Conservation (phyloP, 2,797 vertebrate genomes). For the Staurois parvus region DNA sequence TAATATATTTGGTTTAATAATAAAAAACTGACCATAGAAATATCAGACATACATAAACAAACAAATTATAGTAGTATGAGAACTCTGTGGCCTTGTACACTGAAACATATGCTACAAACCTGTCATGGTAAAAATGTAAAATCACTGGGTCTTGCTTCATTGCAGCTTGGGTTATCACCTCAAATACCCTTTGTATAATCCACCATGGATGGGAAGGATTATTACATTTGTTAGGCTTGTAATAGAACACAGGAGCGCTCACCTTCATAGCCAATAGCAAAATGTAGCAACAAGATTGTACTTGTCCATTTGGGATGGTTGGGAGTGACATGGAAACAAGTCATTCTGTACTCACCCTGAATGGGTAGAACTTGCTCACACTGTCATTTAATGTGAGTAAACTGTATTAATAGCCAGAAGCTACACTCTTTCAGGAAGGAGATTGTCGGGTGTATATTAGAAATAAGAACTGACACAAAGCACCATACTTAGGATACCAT, state of each 20-base stretch:
- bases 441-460: not conserved
- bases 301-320: slow-evolving; percentile 37
- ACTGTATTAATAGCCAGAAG: slow-evolving; percentile 9
- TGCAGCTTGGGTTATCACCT: too few species aligned
- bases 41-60: too few species aligned
- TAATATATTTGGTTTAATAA: too few species aligned
- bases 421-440: not conserved
- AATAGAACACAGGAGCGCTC: not conserved
- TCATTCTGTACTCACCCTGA: slow-evolving; percentile 8
- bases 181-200: not conserved
- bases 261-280: not conserved
- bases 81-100: too few species aligned
- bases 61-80: too few species aligned
- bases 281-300: not conserved
- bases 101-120: too few species aligned
- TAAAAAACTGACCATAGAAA: too few species aligned
- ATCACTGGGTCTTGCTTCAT: too few species aligned
- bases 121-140: too few species aligned
- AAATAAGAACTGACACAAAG: not conserved
- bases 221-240: not conserved
- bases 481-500: too few species aligned
- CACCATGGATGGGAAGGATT: not conserved
- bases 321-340: not conserved
- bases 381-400: slow-evolving; percentile 15
- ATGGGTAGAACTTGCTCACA: not conserved